Base-by-base conservation (phyloP, 2,113 vertebrate species). In the Varanus salvator region DNA sequence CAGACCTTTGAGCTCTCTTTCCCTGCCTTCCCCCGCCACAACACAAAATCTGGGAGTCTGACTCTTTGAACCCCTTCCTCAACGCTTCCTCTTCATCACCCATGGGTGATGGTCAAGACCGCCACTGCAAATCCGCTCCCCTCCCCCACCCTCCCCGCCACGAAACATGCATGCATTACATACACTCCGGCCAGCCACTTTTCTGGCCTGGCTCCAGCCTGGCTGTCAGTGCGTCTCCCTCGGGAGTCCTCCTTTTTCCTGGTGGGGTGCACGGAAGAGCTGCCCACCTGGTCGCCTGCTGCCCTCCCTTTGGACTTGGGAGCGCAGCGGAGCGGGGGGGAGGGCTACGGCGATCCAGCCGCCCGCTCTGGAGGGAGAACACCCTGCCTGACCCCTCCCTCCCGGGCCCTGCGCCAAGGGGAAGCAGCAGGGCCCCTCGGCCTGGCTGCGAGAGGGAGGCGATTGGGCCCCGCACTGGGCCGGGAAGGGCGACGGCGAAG, bases 381-480 rank as follows among this genome's bases (percentile, higher is more conserved):
- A 2, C 27, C 6, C 80, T 0, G 48, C 21, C 71, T 34, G 44
- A 6, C 76, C 80, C 69, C 52, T 11, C 77, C 54, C 69, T 27
- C 27, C 23, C 66, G 84, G 76, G 89, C 84, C 68, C 76, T 6
- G 52, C 34, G 89, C 84, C 89, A 89, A 85, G 29, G 60, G 38
- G 60, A 89, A 84, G 74, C 88, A 6, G 81, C 81, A 75, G 89
- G 84, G 89, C 76, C 89, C 89, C 84, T 81, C 44, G 84, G 89
- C 84, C 89, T 81, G 76, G 84, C 89, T 12, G 83, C 74, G 75
- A 27, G 52, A 60, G 66, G 82, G n/a, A 60, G 29, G 48, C 48
- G 23, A 44, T 12, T 38, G 48, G 71, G 71, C 86, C 90, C 44
- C 31, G 64, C 75, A 17, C 75, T 9, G 64, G 64, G 77, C 69